Conservation (phyloP, 2,888 invertebrate genomes). For the Lasioglossum calceatum region DNA sequence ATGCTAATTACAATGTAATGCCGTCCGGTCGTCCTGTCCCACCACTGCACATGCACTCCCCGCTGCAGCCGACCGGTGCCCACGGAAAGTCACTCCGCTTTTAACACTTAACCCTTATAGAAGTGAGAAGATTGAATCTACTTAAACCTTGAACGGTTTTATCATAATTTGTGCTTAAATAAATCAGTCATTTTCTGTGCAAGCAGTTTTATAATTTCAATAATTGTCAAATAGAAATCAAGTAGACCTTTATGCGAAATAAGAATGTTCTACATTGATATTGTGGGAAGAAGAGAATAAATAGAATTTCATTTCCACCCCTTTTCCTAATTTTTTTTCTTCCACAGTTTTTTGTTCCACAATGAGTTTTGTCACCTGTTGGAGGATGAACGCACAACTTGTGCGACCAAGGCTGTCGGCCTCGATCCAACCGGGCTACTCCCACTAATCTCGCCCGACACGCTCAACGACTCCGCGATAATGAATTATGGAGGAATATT, state of each 20-base stretch:
- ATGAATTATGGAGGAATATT: conserved; percentile 43
- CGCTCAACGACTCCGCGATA: conserved; percentile 5
- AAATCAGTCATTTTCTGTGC: too few relatives aligned
- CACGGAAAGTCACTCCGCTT: neutral
- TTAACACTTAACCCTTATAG: neutral
- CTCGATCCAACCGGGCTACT: neutral
- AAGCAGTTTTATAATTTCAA: too few relatives aligned
- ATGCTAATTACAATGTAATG: conserved; percentile 64
- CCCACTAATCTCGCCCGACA: conserved; percentile 22
- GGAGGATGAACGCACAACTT: conserved; percentile 18
- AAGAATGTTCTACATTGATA: too few relatives aligned
- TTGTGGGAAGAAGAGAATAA: too few relatives aligned
- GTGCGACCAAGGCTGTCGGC: neutral
- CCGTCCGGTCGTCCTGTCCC: neutral
- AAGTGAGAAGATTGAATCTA: too few relatives aligned
- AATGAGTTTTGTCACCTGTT: conserved; percentile 31
- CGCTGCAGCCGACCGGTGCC: conserved; percentile 10
- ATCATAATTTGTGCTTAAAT: too few relatives aligned
- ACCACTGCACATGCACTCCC: neutral
- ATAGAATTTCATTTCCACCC: too few relatives aligned
- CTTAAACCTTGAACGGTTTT: too few relatives aligned
- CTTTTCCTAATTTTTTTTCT: too few relatives aligned
- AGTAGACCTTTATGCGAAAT: too few relatives aligned
- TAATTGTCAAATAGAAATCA: too few relatives aligned
- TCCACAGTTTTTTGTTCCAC: too few relatives aligned